phyloP scores from a whole-genome alignment of 2,797 vertebrate genomes.

The Novumbra hubbsi region DNA sequence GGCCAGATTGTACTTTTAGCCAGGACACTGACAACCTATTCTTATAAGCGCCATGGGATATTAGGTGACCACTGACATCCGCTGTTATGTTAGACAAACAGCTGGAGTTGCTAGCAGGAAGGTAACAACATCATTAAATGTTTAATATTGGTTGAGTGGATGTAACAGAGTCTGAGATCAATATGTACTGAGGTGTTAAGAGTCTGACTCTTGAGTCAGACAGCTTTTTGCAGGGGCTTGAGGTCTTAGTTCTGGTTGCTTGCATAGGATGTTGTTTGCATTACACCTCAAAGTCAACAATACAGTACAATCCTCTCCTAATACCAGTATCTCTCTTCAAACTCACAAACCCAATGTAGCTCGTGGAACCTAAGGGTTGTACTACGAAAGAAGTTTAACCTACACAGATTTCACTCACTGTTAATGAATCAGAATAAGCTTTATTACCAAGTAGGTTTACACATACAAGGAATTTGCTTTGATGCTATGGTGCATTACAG shows the following conservation, averaged over 20 bases:
- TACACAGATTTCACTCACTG: no score
- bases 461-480: no score
- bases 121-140: not conserved
- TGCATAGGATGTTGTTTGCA: not conserved
- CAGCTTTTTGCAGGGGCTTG: not conserved
- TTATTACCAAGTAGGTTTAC: no score
- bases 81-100: not conserved
- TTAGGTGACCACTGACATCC: no score
- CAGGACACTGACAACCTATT: no score
- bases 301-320: not conserved
- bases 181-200: not conserved
- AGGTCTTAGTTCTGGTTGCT: constrained; percentile 1
- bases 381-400: no score
- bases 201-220: not conserved
- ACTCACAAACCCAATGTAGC: not conserved
- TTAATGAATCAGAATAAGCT: no score
- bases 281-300: not conserved
- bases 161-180: not conserved
- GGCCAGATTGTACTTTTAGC: no score
- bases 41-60: no score
- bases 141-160: not conserved
- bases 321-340: not conserved
- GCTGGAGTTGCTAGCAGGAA: not conserved
- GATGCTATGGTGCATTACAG: no score
- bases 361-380: no score